These are phyloP conservation scores for Drosophila serrata DNA, from an alignment of 1,140 invertebrate genomes.

Conservation along the genomic window DNA sequence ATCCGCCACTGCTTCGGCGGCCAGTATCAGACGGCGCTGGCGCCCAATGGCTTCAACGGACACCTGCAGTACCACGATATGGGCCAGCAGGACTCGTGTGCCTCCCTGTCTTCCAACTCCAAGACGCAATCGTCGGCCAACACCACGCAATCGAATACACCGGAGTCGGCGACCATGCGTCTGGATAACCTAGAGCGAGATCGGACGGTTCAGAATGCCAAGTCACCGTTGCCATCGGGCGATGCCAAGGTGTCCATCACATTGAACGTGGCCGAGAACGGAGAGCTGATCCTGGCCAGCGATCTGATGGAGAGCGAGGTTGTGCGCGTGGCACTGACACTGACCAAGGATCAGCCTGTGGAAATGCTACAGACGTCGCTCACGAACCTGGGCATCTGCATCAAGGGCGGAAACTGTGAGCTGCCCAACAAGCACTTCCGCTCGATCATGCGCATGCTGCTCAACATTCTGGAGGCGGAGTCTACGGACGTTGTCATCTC, in stretches of 20 bases:
- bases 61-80: constrained; percentile 84
- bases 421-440: constrained; percentile 87
- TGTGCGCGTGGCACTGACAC: constrained; percentile 78
- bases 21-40: constrained; percentile 88
- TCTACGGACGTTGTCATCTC: constrained; percentile 90
- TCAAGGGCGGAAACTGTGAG: constrained; percentile 86
- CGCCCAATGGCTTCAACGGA: constrained; percentile 86
- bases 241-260: constrained; percentile 30
- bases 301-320: constrained; percentile 85
- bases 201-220: constrained; percentile 22
- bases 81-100: constrained; percentile 77
- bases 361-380: constrained; percentile 80
- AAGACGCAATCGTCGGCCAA: constrained; percentile 85
- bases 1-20: constrained; percentile 91
- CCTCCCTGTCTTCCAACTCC: constrained; percentile 79
- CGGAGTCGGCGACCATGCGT: constrained; percentile 84
- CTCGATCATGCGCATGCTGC: constrained; percentile 90
- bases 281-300: constrained; percentile 79
- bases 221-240: constrained; percentile 45
- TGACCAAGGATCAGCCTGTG: constrained; percentile 70
- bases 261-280: constrained; percentile 58
- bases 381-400: constrained; percentile 84
- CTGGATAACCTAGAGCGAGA: constrained; percentile 65
- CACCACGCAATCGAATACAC: constrained; percentile 85
- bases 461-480: constrained; percentile 90